Base-by-base conservation (phyloP, 1,140 invertebrate species). In the Kradibia gibbosae region DNA sequence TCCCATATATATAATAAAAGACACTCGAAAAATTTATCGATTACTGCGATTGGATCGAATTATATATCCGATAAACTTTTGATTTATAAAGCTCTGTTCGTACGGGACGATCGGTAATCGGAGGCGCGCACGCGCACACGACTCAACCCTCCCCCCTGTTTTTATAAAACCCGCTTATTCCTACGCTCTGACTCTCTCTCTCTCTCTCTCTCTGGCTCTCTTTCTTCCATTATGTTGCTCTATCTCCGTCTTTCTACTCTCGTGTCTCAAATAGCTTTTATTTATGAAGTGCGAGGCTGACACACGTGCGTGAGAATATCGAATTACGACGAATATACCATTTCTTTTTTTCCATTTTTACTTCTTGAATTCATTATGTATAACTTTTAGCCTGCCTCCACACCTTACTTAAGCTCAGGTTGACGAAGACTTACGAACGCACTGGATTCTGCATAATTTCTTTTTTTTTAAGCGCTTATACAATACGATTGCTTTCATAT, bases 1-100 rank as follows among this genome's bases (percentile, higher is more conserved):
- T 39, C 34, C 75, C 42, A 22, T 25, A 8, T 22, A 15, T 20
- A 53, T 78, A 65, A 65, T 70, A 71, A 71, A 78, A 55, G 65
- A 70, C 31, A 71, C 25, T 36, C 76, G 17, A 71, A 31, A 50
- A 72, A 79, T 72, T 79, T 79, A 79, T 79, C 77, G 77, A 72
- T 79, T 45, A 22, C 77, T 11, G 5, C 67, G 67, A 77, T 77
- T 48, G 57, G 39, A 65, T 77, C 75, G 73, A 70, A 70, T 70
- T 53, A 67, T 34, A 36, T 25, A 20, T 48, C 76, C 60, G 62
- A 67, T 48, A 78, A 77, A 77, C 74, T 45, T 62, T 62, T 73
- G 78, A 73, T 73, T 72, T 79, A 79, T 79, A 55, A 31, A 79
- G 45, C 48, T 70, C 65, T 48, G 42, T 48, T 53, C 48, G 48